Evolutionary conservation across 1,140 invertebrate species (phyloP).

Genomic region (Tetramorium parvispinum): DNA sequence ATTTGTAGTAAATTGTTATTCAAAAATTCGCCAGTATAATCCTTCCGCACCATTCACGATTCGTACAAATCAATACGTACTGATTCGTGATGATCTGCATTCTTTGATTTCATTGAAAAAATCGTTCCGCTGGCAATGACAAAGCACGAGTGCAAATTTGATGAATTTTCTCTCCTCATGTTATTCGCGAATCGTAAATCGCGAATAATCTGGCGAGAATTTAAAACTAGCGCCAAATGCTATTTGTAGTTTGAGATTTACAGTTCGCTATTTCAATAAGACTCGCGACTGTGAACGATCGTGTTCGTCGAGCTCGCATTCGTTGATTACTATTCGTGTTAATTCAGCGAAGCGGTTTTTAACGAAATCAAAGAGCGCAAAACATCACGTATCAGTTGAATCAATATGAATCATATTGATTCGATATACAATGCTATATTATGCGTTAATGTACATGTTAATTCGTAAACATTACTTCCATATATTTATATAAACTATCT

Average conservation of each 20-base stretch:
- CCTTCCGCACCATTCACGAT: no score
- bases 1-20: not conserved
- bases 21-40: no score
- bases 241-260: not conserved
- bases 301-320: not conserved
- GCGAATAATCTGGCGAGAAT: no score
- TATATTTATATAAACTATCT: not conserved
- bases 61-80: no score
- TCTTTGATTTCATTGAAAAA: no score
- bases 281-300: not conserved
- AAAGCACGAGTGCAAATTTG: no score
- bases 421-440: not conserved
- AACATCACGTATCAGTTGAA: not conserved
- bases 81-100: no score
- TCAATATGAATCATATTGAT: not conserved
- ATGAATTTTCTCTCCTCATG: no score
- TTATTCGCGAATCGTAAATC: no score
- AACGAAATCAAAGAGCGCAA: not conserved
- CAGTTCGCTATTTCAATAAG: not conserved
- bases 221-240: no score
- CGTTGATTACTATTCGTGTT: not conserved
- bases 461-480: not conserved
- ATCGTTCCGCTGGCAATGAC: no score
- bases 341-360: not conserved
- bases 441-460: not conserved